phyloP scores from a whole-genome alignment of 2,888 invertebrate species.

The Bhutanitis thaidina region DNA sequence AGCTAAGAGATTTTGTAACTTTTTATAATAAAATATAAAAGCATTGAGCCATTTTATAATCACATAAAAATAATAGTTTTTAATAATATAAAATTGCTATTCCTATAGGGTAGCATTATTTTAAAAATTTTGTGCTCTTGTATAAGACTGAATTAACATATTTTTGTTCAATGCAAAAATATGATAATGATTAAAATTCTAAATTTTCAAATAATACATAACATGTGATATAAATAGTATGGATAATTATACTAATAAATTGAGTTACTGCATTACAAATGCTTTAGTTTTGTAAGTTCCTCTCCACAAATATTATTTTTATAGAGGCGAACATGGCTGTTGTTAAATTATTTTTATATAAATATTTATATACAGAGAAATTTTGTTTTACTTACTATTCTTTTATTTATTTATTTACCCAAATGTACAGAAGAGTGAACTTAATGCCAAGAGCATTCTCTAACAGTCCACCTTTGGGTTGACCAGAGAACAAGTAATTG shows the following conservation, averaged over 20 bases:
- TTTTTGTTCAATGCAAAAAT: no score
- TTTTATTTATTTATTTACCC: no score
- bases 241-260: constrained; percentile 26
- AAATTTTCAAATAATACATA: constrained; percentile 22
- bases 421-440: no score
- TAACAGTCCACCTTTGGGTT: no score
- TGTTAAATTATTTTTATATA: constrained; percentile 16
- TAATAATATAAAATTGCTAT: not conserved
- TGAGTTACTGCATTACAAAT: constrained; percentile 40
- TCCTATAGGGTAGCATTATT: constrained; percentile 4
- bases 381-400: no score
- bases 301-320: constrained; percentile 18
- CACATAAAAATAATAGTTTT: no score
- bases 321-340: constrained; percentile 7
- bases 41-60: no score
- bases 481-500: no score
- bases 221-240: constrained; percentile 33
- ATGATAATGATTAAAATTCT: not conserved
- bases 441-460: no score
- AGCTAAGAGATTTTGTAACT: no score
- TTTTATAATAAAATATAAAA: no score
- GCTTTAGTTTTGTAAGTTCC: constrained; percentile 33
- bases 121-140: not conserved
- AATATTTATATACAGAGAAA: constrained; percentile 8
- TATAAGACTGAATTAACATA: constrained; percentile 3